phyloP scores from a whole-genome alignment of 2,888 invertebrate genomes.

The Drosophila paranaensis region DNA sequence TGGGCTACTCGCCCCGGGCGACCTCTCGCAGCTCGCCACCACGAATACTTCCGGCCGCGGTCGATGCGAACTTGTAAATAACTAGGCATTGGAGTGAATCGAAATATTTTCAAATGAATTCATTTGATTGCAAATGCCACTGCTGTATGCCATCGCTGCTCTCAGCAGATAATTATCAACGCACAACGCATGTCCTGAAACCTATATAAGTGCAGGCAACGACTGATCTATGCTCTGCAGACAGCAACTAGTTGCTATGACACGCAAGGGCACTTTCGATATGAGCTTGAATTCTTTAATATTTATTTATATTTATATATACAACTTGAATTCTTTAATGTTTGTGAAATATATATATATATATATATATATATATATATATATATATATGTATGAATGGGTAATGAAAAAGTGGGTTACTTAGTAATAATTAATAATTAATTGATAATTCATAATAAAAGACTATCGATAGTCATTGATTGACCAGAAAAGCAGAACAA shows the following conservation, averaged over 20 bases:
- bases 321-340: too few relatives aligned
- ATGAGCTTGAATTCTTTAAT: too few relatives aligned
- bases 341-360: too few relatives aligned
- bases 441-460: neutral
- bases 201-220: neutral
- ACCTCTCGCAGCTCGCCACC: conserved; percentile 16
- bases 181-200: neutral
- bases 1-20: conserved; percentile 29
- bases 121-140: conserved; percentile 53
- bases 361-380: too few relatives aligned
- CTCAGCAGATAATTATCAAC: conserved; percentile 60
- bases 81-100: conserved; percentile 47
- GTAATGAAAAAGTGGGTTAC: too few relatives aligned
- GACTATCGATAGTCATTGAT: neutral
- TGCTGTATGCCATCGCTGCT: neutral
- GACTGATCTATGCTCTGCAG: neutral
- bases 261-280: neutral
- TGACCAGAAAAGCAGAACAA: neutral
- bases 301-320: too few relatives aligned
- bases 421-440: neutral
- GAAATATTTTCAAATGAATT: conserved; percentile 68
- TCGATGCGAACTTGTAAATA: conserved; percentile 61
- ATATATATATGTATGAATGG: too few relatives aligned
- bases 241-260: neutral
- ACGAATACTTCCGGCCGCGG: conserved; percentile 44